Evolutionary conservation across 1,140 invertebrate species (phyloP), one percentile per base, ranked within the genome.

Genomic region (Drosophila lowei): DNA sequence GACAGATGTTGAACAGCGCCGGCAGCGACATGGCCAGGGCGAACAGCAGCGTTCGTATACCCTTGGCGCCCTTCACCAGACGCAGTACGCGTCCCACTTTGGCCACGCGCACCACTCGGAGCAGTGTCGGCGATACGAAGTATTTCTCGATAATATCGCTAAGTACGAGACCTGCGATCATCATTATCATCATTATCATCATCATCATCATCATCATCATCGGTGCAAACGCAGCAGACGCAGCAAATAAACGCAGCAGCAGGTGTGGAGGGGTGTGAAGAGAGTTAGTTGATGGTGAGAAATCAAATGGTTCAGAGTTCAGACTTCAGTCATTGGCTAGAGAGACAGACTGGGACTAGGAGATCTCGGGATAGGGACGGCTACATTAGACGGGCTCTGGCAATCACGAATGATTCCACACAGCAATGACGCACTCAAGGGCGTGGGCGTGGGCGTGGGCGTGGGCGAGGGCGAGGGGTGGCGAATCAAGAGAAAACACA

Each of bases 1-100:
- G 94, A 92, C 98, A 99, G 92, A 99, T 99, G 93, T 99, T 99
- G 94, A 99, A 99, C 52, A 99, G 94, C 68, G 98, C 98, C 76
- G 98, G 98, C 91, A 99, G 93, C 79, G 98, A 99, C 96, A 99
- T 99, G 83, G 98, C 98, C 90, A 99, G 93, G 68, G 98, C 98
- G 92, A 99, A 99, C 59, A 99, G 94, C 70, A 99, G 92, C 30
- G 98, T 99, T 90, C 98, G 94, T 85, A 99, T 99, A 81, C 98
- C 98, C 93, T 99, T 98, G 46, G 98, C 98, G 79, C 97, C 97
- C 93, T 99, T 99, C 18, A 99, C 98, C 76, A 99, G 93, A 92
- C 98, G 96, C 68, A 99, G 93, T 18, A 99, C 98, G 92, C 98
- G 95, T 89, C 98, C 98, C 43, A 99, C 97, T 94, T 99, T 98